These are phyloP conservation scores for Etheostoma spectabile DNA, from an alignment of 2,113 vertebrate species.

Conservation along the genomic window DNA sequence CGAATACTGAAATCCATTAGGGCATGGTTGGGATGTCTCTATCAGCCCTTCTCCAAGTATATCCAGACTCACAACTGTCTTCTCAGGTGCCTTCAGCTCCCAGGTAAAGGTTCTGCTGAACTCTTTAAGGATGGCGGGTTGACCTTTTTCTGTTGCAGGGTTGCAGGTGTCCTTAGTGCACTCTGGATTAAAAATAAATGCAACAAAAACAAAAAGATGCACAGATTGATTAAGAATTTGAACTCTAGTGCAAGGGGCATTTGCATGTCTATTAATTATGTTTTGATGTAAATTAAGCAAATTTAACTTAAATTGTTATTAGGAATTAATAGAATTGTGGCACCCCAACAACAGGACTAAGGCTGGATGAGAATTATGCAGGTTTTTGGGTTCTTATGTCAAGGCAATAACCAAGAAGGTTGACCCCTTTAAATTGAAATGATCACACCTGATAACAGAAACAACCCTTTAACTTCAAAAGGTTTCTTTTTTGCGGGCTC, in stretches of 20 bases:
- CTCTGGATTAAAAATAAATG: conserved; percentile 78
- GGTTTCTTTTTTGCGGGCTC: too few species aligned
- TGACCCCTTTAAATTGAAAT: neutral
- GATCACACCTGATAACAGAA: neutral
- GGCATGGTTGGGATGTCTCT: conserved; percentile 80
- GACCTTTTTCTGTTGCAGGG: conserved; percentile 78
- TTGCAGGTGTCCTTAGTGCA: conserved; percentile 85
- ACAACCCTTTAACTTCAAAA: neutral
- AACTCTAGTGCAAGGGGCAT: neutral
- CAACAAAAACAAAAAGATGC: neutral
- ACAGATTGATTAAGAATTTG: neutral
- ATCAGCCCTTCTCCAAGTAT: conserved; percentile 79
- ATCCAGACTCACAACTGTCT: conserved; percentile 80
- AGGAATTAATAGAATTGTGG: neutral
- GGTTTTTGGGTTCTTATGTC: neutral
- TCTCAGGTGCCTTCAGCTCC: conserved; percentile 82
- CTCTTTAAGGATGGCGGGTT: conserved; percentile 73
- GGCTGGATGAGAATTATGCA: neutral
- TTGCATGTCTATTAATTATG: neutral
- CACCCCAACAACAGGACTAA: too few species aligned
- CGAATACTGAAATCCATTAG: conserved; percentile 74
- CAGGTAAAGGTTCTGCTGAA: conserved; percentile 87
- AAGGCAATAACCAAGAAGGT: neutral
- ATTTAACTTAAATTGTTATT: neutral
- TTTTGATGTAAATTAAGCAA: neutral